A percentile compares a stretch with the other conserved stretches of the same genome.
phyloP scores from a whole-genome alignment of 2,113 vertebrate genomes.

The Saimiri boliviensis region DNA sequence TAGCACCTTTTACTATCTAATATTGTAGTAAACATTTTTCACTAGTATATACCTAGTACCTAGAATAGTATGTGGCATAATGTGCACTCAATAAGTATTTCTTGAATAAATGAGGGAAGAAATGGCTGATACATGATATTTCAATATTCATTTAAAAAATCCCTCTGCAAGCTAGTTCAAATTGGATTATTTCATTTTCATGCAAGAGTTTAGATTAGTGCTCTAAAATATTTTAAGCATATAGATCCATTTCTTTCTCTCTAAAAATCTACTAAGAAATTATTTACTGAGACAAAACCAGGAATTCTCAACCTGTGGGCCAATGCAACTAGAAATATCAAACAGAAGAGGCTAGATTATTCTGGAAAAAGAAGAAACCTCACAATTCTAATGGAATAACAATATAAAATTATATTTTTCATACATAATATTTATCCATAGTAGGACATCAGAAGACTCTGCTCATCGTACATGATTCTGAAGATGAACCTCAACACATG shows the following conservation, averaged over 20 bases:
- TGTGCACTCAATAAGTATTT: background rate
- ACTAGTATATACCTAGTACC: background rate
- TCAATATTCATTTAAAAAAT: background rate
- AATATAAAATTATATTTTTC: background rate
- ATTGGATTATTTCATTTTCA: background rate
- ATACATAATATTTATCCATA: background rate
- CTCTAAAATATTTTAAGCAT: background rate
- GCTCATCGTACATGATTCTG: background rate
- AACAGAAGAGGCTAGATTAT: background rate
- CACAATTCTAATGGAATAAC: background rate
- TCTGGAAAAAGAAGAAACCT: background rate
- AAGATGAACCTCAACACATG: background rate
- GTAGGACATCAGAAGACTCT: background rate
- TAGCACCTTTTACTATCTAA: background rate
- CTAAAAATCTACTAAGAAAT: background rate
- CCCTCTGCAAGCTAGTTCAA: background rate
- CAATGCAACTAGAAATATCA: background rate
- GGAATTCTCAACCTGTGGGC: background rate
- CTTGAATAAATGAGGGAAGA: background rate
- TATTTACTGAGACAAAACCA: background rate
- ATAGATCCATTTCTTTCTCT: background rate
- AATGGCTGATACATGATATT: background rate
- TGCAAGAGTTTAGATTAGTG: background rate
- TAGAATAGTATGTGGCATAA: background rate
- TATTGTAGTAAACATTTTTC: background rate